Base-by-base conservation (phyloP, 92 coral and sea anemone genomes). In the Pocillopora grandis region DNA sequence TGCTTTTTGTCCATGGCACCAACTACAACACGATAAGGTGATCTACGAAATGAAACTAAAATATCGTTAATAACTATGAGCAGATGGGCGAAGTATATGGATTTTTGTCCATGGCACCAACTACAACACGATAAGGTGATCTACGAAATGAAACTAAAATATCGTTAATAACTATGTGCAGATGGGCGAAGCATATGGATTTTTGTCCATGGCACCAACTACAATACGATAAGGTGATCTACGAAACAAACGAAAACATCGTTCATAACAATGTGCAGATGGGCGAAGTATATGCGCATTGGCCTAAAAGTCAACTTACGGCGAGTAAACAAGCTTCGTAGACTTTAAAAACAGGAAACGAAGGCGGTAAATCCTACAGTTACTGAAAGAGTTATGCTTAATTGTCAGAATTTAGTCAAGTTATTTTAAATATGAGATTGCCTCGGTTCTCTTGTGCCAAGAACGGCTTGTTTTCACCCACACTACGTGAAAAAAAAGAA, bases 161-260 rank as follows among this genome's bases (percentile, higher is more conserved):
- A 27, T 27, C 1, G 0, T 9, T 10, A 17, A 17, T n/a, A 19
- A 62, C 14, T 4, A 9, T 77, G 15, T 21, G 42, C 9, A 19
- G 64, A 75, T 23, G 37, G 16, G 19, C 35, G 12, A 7, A 19
- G 8, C 42, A 7, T 18, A 69, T 31, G 6, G 31, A 27, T 27
- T 79, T 49, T 49, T 58, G 55, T 66, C 60, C 83, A 79, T 79
- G 6, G 20, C 20, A 0, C 63, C 73, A 52, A 79, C 20, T 12
- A 66, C 62, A 15, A 79, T 79, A 48, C 62, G 73, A 48, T 79
- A 79, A 66, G 83, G 83, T 19, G 83, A 79, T 9, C 74, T 79
- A 55, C 57, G 27, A 75, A 9, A 21, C 58, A 27, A 27, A 27
- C 31, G 31, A 27, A 27, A 27, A 27, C 31, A 27, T 27, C 1